Percentiles rank a stretch among this genome's conserved stretches.
Conservation (phyloP, 2,888 invertebrate genomes). For the Agrochola circellaris region DNA sequence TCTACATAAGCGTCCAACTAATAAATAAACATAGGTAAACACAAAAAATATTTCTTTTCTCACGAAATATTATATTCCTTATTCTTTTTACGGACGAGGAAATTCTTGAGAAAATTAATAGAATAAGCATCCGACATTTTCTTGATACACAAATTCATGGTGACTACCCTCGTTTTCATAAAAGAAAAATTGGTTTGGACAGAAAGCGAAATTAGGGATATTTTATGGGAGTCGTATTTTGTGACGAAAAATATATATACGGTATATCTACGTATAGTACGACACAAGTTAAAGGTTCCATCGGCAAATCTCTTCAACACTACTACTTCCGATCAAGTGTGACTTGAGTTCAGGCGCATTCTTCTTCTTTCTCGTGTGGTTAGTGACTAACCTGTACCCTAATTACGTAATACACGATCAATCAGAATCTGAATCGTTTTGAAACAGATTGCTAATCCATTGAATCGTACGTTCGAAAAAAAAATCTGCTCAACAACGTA, state of each 20-base stretch:
- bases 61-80: constrained; percentile 22
- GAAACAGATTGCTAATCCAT: no score
- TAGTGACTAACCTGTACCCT: no score
- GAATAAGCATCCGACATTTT: constrained; percentile 25
- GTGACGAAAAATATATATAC: constrained; percentile 15
- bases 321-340: background rate
- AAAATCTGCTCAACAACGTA: no score
- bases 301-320: background rate
- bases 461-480: no score
- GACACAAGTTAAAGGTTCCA: background rate
- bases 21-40: background rate
- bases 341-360: background rate
- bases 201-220: constrained; percentile 40
- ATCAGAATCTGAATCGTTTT: no score
- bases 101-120: background rate
- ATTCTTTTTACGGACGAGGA: constrained; percentile 22
- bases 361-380: no score
- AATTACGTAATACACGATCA: no score
- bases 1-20: no score
- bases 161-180: constrained; percentile 23
- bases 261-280: background rate
- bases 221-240: constrained; percentile 24
- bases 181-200: constrained; percentile 24
- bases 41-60: constrained; percentile 22
- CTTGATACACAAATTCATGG: constrained; percentile 37